Conservation (phyloP, 2,888 invertebrate genomes). For the Holacanthella duospinosa region DNA sequence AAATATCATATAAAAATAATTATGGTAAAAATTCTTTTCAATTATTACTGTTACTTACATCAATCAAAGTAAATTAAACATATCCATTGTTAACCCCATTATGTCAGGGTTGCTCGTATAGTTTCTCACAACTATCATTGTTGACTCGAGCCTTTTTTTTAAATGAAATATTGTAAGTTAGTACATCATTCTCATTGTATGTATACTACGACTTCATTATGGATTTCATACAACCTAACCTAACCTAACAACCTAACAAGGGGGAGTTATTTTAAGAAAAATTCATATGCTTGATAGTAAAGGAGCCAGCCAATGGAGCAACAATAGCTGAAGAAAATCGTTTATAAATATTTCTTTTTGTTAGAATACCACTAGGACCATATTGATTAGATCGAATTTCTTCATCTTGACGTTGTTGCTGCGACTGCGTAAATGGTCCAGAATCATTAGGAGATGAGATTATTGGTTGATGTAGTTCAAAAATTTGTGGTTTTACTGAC, state of each 20-base stretch:
- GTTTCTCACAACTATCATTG: no score
- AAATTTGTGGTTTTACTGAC: neutral
- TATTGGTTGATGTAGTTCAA: neutral
- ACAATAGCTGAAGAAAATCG: constrained; percentile 4
- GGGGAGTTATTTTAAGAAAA: neutral
- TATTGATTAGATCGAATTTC: neutral
- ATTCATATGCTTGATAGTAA: no score
- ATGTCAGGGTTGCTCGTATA: no score
- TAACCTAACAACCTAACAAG: no score
- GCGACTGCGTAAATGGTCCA: no score
- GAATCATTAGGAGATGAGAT: neutral
- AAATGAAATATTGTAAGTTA: no score
- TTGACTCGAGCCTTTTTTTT: no score
- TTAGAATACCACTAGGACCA: neutral
- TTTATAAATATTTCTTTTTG: neutral
- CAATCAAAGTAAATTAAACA: neutral
- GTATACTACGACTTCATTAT: no score
- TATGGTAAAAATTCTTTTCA: neutral
- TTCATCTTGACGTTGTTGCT: no score
- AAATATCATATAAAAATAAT: neutral
- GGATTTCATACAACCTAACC: no score
- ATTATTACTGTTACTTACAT: neutral
- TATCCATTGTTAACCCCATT: neutral
- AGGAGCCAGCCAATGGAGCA: neutral
- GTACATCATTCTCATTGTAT: no score